phyloP scores from a whole-genome alignment of 1,140 invertebrate genomes.

The Drosophila suzukii region DNA sequence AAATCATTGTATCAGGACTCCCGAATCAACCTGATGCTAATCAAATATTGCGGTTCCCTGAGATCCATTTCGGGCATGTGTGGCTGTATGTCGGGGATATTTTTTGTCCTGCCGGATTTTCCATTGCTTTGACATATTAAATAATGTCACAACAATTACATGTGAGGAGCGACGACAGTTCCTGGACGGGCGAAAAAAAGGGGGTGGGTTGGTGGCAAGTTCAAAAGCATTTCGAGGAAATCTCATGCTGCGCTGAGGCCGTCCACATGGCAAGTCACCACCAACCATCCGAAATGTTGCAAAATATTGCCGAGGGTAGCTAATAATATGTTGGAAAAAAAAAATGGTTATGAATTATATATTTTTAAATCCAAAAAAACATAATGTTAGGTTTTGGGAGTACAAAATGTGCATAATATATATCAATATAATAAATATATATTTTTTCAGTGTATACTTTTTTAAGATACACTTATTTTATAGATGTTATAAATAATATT shows the following conservation, averaged over 20 bases:
- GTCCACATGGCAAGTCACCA: conserved; percentile 54
- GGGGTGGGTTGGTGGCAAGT: conserved; percentile 27
- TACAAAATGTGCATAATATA: no score
- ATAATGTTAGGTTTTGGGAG: no score
- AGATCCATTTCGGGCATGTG: conserved; percentile 20
- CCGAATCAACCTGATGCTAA: conserved; percentile 58
- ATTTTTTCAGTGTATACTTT: no score
- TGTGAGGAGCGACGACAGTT: conserved; percentile 51
- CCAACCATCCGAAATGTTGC: conserved; percentile 17
- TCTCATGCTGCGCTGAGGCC: conserved; percentile 66
- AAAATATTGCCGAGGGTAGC: conserved; percentile 24
- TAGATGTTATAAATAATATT: no score
- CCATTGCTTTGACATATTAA: conserved; percentile 79
- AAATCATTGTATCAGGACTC: conserved; percentile 55
- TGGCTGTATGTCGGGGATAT: conserved; percentile 1
- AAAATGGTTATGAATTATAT: not conserved
- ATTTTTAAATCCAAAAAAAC: no score
- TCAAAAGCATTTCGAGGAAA: conserved; percentile 62
- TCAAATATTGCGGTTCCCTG: conserved; percentile 75
- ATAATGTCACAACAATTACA: conserved; percentile 82
- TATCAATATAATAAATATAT: no score
- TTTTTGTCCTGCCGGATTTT: conserved; percentile 65
- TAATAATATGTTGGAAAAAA: not conserved
- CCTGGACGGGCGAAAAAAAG: not conserved
- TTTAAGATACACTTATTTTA: no score